A percentile compares a stretch with the other conserved stretches of the same genome.
phyloP scores from a whole-genome alignment of 2,888 invertebrate genomes.

The Agelastica alni region DNA sequence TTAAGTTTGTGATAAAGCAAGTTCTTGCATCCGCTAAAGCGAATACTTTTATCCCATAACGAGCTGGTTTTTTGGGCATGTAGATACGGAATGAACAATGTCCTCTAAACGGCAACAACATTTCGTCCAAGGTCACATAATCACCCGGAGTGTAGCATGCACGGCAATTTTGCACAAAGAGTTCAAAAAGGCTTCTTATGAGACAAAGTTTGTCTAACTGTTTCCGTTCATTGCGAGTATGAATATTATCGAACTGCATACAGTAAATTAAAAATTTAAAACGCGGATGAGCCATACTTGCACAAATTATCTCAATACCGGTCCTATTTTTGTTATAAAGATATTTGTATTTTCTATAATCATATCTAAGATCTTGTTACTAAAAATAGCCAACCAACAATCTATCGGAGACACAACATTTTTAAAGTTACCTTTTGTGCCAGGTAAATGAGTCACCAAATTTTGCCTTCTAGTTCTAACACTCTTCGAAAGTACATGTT shows the following conservation, averaged over 20 bases:
- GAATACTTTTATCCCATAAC: neutral
- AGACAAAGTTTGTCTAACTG: neutral
- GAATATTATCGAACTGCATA: no score
- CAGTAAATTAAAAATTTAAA: slow-evolving; percentile 2
- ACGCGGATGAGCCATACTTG: neutral
- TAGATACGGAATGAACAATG: neutral
- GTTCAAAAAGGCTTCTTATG: neutral
- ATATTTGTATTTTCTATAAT: slow-evolving; percentile 1
- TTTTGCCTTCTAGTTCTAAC: neutral
- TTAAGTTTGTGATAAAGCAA: neutral
- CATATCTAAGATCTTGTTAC: neutral
- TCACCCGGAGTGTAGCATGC: neutral
- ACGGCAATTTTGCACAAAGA: neutral
- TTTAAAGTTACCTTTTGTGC: neutral
- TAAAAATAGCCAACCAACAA: neutral
- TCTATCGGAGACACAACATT: neutral
- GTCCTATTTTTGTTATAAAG: slow-evolving; percentile 1
- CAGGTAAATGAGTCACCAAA: neutral
- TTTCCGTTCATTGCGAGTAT: no score
- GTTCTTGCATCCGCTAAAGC: neutral
- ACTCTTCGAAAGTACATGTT: neutral
- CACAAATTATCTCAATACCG: neutral
- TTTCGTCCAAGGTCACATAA: neutral
- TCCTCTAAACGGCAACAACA: neutral
- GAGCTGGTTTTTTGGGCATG: no score